A percentile compares a stretch with the other conserved stretches of the same genome.
Evolutionary conservation across 92 coral and sea anemone genomes (phyloP).

Genomic region (Pocillopora grandis): DNA sequence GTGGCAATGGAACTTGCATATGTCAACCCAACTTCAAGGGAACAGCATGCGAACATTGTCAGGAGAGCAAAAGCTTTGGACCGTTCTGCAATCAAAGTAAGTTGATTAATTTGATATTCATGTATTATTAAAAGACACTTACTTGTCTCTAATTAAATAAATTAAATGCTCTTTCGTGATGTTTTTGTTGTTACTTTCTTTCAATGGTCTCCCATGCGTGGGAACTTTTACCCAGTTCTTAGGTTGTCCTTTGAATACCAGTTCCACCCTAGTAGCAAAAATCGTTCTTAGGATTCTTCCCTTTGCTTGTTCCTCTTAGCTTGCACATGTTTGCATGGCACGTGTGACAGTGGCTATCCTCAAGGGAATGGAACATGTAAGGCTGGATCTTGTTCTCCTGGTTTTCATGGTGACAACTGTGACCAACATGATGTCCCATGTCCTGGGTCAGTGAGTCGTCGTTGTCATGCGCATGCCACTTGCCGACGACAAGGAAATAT

Average conservation of each 20-base stretch:
- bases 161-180: too few species aligned
- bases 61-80: conserved; percentile 62
- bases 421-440: conserved; percentile 60
- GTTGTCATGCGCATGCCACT: conserved; percentile 71
- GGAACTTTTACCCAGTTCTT: too few species aligned
- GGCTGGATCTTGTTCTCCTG: conserved; percentile 69
- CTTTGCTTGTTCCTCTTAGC: conserved; percentile 41
- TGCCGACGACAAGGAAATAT: conserved; percentile 54
- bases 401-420: conserved; percentile 89
- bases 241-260: background rate
- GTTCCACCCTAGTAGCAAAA: background rate
- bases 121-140: too few species aligned
- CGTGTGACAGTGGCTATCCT: conserved; percentile 69
- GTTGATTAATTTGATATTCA: conserved; percentile 8
- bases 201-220: background rate
- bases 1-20: conserved; percentile 70
- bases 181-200: too few species aligned
- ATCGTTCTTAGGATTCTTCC: background rate
- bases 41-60: conserved; percentile 90
- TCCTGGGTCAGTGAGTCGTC: conserved; percentile 38
- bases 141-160: too few species aligned
- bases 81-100: conserved; percentile 74
- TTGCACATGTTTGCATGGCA: conserved; percentile 86
- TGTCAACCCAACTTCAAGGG: conserved; percentile 71
- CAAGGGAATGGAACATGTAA: conserved; percentile 83